phyloP scores from a whole-genome alignment of 2,888 invertebrate genomes.

The Meteorus cinctellus region DNA sequence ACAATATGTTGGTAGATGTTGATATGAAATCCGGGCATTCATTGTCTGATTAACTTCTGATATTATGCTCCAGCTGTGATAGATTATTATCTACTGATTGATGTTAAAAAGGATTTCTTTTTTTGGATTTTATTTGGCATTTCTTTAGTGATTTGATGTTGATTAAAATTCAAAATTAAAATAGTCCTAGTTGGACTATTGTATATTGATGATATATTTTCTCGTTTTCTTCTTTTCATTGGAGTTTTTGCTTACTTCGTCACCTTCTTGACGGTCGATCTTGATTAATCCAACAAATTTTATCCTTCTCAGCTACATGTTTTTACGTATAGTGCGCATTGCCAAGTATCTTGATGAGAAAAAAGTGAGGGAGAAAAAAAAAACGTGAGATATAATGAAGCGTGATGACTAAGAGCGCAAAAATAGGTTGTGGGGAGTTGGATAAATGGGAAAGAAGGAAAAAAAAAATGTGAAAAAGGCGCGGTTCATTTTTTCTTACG shows the following conservation, averaged over 20 bases:
- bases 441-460: neutral
- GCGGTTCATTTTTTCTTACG: conserved; percentile 49
- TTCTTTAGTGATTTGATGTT: neutral
- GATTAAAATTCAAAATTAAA: neutral
- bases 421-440: neutral
- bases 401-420: neutral
- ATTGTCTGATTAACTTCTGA: no score
- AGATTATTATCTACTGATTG: no score
- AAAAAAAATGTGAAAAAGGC: neutral
- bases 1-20: no score
- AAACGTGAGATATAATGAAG: conserved; percentile 28
- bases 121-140: neutral
- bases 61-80: no score
- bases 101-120: neutral
- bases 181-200: no score
- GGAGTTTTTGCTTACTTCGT: neutral
- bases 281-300: conserved; percentile 6
- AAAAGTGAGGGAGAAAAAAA: conserved; percentile 8
- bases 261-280: neutral
- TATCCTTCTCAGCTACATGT: neutral
- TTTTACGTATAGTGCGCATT: neutral
- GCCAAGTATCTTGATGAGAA: neutral
- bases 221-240: neutral
- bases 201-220: neutral
- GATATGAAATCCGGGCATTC: no score